Conservation (phyloP, 1,140 invertebrate genomes). For the Neodiprion lecontei region DNA sequence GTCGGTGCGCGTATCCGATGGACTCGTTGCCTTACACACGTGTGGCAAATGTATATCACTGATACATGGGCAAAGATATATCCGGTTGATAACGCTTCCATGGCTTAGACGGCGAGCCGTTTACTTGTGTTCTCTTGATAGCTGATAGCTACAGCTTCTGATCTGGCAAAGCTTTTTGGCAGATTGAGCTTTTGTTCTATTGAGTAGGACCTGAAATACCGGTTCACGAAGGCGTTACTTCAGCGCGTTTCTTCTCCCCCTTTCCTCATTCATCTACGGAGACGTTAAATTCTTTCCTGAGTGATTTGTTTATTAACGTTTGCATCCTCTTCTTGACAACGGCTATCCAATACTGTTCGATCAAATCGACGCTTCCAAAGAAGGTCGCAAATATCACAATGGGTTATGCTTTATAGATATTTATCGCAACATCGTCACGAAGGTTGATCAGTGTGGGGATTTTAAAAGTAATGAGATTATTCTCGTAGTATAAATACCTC, state of each 20-base stretch:
- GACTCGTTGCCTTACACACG: too few relatives aligned
- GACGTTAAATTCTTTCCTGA: not conserved
- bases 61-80: not conserved
- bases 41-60: too few relatives aligned
- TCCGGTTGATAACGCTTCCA: not conserved
- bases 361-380: not conserved
- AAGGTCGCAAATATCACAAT: too few relatives aligned
- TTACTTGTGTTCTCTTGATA: not conserved
- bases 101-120: not conserved
- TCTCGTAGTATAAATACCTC: too few relatives aligned
- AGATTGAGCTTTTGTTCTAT: constrained; percentile 3
- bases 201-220: not conserved
- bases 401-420: too few relatives aligned
- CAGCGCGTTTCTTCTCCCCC: not conserved
- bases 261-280: not conserved
- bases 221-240: not conserved
- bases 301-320: not conserved
- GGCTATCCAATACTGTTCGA: not conserved
- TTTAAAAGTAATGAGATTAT: too few relatives aligned
- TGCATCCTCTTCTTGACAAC: not conserved
- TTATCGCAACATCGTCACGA: too few relatives aligned
- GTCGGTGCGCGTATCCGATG: too few relatives aligned
- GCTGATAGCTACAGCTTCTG: constrained; percentile 4
- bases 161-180: not conserved
- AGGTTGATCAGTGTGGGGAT: too few relatives aligned